These are phyloP conservation scores for Acanthisitta chloris DNA, from an alignment of 2,113 vertebrate species.

Conservation along the genomic window DNA sequence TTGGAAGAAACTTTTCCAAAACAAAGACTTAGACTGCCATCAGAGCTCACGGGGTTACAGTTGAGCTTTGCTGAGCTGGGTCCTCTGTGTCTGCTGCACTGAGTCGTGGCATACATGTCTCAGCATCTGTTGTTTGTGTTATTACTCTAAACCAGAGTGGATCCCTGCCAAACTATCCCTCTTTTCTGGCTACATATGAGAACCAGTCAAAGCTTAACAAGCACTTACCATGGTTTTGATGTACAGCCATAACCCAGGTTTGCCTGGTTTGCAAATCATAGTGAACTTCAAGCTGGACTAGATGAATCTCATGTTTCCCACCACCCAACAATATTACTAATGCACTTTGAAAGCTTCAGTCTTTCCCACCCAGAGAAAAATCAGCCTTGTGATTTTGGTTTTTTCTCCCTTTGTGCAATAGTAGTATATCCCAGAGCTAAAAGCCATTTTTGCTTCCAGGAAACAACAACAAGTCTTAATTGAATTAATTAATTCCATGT, in stretches of 20 bases:
- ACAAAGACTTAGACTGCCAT: neutral
- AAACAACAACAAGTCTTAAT: slow-evolving; percentile 32
- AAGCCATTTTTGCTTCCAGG: slow-evolving; percentile 53
- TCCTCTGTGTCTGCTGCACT: neutral
- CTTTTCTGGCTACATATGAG: neutral
- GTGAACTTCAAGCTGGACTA: neutral
- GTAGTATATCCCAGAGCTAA: slow-evolving; percentile 40
- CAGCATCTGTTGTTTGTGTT: neutral
- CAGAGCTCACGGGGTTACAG: neutral
- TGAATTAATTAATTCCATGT: slow-evolving; percentile 65
- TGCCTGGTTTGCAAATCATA: neutral
- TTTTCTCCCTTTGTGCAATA: slow-evolving; percentile 27
- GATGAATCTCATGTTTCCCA: slow-evolving; percentile 13
- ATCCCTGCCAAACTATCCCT: neutral
- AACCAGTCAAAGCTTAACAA: neutral
- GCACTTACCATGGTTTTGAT: neutral
- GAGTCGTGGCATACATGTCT: accelerated
- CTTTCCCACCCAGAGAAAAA: slow-evolving; percentile 12
- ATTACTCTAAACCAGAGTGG: neutral
- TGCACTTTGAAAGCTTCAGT: slow-evolving; percentile 26
- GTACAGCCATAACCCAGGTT: neutral
- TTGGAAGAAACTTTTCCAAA: neutral
- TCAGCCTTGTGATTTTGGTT: slow-evolving; percentile 27
- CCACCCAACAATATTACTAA: neutral
- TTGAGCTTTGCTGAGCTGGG: neutral